Base-by-base conservation (phyloP, 2,888 invertebrate genomes). In the Bellardia bayeri region DNA sequence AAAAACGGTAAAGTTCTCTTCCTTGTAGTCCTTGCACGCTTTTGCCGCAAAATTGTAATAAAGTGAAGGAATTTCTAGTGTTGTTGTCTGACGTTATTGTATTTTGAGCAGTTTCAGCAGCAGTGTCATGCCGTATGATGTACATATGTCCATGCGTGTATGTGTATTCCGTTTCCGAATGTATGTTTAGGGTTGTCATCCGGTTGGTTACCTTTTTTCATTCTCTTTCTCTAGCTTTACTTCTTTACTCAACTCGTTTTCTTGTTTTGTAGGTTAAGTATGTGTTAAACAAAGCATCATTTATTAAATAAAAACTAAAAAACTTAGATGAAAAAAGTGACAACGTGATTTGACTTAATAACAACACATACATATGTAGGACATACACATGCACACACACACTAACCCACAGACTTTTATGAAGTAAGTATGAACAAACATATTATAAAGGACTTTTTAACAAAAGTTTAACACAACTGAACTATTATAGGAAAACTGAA, bases 241-340 rank as follows among this genome's bases (percentile, higher is more conserved):
- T 49, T 66, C 30, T 51, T 16, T 69, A 16, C n/a, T 61, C 16
- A 42, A 16, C n/a, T 61, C 16, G 33, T 75, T 68, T 85, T 56
- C 85, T 37, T 69, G 14, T 82, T 85, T 87, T 85, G 74, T 80
- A 56, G 87, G 87, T 85, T 87, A 87, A 87, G 87, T 87, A 87
- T 82, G 87, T 87, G 87, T 82, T 87, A 87, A 85, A 87, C 82
- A 87, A 87, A 87, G 82, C 85, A 85, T 85, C 87, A 82, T 87
- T 87, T 87, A 87, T 87, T 87, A 75, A 87, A 85, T 87, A 69
- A 87, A 87, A 79, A 71, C 54, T 61, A 68, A 74, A 72, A 58
- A 76, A 40, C 9, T 64, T 63, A 2, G 33, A 71, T 76, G 75
- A 49, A 84, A 72, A 68, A 84, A 81, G 72, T 84, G 84, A 76